Conservation (phyloP, 2,888 invertebrate species). For the Epirrhoe tristata region DNA sequence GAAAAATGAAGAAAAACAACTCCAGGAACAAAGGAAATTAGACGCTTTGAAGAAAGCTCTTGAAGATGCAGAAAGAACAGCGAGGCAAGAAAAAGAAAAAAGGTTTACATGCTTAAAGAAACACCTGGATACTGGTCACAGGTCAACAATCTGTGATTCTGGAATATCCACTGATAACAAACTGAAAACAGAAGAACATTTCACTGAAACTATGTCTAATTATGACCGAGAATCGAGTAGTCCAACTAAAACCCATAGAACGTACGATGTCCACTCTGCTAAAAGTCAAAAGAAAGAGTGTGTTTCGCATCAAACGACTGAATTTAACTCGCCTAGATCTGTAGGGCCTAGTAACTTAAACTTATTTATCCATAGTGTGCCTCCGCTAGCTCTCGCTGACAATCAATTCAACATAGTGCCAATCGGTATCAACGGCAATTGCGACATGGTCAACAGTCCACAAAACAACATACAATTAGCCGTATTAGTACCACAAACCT, state of each 20-base stretch:
- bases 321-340: slow-evolving; percentile 78
- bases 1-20: slow-evolving; percentile 88
- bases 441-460: slow-evolving; percentile 72
- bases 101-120: slow-evolving; percentile 70
- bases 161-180: slow-evolving; percentile 54
- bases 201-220: slow-evolving; percentile 50
- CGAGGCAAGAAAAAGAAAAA: slow-evolving; percentile 88
- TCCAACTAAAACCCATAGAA: slow-evolving; percentile 74
- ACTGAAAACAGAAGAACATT: slow-evolving; percentile 54
- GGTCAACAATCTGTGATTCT: slow-evolving; percentile 22
- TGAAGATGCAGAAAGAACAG: slow-evolving; percentile 90
- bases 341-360: slow-evolving; percentile 72
- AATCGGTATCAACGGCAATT: slow-evolving; percentile 70
- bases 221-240: slow-evolving; percentile 62
- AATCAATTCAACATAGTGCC: slow-evolving; percentile 79
- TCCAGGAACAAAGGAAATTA: slow-evolving; percentile 89
- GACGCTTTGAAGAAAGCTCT: slow-evolving; percentile 91
- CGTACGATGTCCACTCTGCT: slow-evolving; percentile 75
- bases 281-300: slow-evolving; percentile 73
- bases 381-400: slow-evolving; percentile 72
- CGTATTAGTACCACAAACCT: slow-evolving; percentile 84
- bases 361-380: slow-evolving; percentile 76
- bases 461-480: slow-evolving; percentile 85
- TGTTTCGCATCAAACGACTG: slow-evolving; percentile 72
- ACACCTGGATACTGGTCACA: slow-evolving; percentile 45